Conservation (phyloP, 2,797 vertebrate species). For the Podarcis siculus region DNA sequence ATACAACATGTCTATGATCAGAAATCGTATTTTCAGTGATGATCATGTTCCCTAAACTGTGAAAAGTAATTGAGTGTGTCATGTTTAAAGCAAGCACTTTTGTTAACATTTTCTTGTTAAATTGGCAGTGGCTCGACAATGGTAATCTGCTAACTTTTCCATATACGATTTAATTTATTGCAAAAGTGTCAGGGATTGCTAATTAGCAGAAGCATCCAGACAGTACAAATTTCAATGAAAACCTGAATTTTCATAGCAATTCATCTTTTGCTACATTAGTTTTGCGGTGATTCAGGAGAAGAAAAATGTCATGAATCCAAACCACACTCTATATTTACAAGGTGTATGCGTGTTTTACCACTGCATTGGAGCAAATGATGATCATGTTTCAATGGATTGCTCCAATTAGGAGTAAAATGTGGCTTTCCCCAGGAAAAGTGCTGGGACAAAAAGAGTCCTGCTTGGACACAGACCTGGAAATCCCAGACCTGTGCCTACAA, state of each 20-base stretch:
- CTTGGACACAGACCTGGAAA: no score
- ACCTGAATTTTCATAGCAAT: constrained; percentile 69
- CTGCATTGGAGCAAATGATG: no score
- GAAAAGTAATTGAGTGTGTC: constrained; percentile 15
- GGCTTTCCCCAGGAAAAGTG: no score
- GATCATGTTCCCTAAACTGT: constrained; percentile 6
- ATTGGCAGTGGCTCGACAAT: constrained; percentile 30
- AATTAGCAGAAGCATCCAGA: constrained; percentile 66
- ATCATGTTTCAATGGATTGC: no score
- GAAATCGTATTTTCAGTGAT: constrained; percentile 12
- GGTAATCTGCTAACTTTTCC: constrained; percentile 35
- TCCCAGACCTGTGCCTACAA: no score
- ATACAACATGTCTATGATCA: not conserved
- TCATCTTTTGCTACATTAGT: constrained; percentile 53
- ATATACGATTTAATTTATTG: constrained; percentile 62
- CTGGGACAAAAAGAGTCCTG: no score
- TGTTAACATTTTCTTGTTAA: constrained; percentile 25
- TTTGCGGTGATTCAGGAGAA: constrained; percentile 48
- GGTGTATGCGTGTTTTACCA: no score
- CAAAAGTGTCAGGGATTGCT: constrained; percentile 31
- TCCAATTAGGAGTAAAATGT: no score
- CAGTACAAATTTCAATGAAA: constrained; percentile 25
- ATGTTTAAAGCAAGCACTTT: constrained; percentile 36
- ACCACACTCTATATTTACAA: not conserved
- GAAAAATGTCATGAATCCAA: constrained; percentile 29